Base-by-base conservation (phyloP, 2,888 invertebrate genomes). In the Hydrotaea cyrtoneurina region DNA sequence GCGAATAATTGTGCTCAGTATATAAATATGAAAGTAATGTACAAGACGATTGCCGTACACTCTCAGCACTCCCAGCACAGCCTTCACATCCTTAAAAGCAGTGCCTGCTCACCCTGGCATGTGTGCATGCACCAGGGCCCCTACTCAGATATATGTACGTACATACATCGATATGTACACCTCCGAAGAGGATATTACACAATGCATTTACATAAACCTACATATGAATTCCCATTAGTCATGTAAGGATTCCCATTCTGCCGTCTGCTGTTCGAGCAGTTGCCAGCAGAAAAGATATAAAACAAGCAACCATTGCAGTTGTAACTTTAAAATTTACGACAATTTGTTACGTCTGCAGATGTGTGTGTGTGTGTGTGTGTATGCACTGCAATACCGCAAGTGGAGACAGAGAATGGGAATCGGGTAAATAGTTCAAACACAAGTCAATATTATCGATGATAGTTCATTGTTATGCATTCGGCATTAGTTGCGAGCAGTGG, bases 401-500 rank as follows among this genome's bases (percentile, higher is more conserved):
- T n/a, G n/a, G 50, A n/a, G n/a, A 15, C 3, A 8, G 4, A n/a
- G 13, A 78, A 75, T 39, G 75, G 62, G 62, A 75, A 59, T 59
- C n/a, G 78, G 75, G 66, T 46, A 66, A 75, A 82, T 82, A 78
- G 62, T 75, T 82, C 75, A 75, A 78, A 69, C 36, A 53, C 75
- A 64, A 75, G 82, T 75, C 82, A 82, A 82, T 82, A 75, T 79
- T 66, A 72, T 79, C 82, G 50, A 72, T n/a, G 43, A 78, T 82
- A 74, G 75, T 75, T 75, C 36, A 53, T 74, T 59, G 57, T 71
- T 71, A 76, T 77, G 57, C 43, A 62, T 71, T 76, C 75, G 17
- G 50, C 50, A 50, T 50, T 15, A 50, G 50, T 15, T n/a, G 50
- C 2, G n/a, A 50, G 50, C n/a, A n/a, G n/a, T 50, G 50, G 50